Evolutionary conservation across 2,797 vertebrate genomes (phyloP).

Genomic region (Bothrops alternatus): DNA sequence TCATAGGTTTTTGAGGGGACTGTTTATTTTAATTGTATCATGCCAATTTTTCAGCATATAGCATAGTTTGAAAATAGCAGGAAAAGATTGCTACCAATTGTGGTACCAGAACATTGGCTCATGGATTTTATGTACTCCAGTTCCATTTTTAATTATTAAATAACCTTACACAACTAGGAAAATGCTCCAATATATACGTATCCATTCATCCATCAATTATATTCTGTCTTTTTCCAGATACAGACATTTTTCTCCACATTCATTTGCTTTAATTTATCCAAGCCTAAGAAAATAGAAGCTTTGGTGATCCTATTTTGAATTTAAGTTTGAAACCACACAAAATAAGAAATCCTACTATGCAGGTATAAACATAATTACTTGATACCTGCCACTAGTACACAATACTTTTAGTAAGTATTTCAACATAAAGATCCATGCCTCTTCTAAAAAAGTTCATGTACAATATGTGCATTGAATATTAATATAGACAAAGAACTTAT

Average conservation of each 20-base stretch:
- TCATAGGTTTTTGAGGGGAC: background rate
- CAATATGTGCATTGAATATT: background rate
- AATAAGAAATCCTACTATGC: background rate
- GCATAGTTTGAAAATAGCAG: background rate
- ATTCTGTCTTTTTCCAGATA: background rate
- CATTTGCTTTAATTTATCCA: background rate
- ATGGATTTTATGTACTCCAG: background rate
- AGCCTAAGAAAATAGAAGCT: background rate
- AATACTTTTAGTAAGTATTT: background rate
- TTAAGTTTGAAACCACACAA: background rate
- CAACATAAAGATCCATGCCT: background rate
- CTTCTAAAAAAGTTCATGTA: background rate
- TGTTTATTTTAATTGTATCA: background rate
- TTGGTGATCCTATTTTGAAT: background rate
- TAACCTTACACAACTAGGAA: background rate
- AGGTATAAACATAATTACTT: background rate
- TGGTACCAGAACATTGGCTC: background rate
- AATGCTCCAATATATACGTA: background rate
- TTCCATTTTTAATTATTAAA: background rate
- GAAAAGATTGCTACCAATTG: background rate
- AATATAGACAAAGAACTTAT: background rate
- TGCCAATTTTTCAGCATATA: background rate
- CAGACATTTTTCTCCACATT: background rate
- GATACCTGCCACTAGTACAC: background rate
- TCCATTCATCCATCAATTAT: background rate